Conservation (phyloP, 2,797 vertebrate genomes). For the Notoglanidium macrostoma region DNA sequence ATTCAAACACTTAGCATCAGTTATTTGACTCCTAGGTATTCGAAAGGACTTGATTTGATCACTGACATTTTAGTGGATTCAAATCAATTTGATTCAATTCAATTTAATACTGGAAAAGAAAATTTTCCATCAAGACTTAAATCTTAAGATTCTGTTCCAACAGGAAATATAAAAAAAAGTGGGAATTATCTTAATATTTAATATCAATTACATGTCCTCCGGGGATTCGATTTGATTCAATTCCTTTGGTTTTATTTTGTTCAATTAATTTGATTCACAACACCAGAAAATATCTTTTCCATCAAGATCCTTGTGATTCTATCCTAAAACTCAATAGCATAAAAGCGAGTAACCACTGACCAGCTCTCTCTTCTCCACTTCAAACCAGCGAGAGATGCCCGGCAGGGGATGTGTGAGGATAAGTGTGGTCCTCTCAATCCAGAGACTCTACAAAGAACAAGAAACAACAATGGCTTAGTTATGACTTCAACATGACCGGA, state of each 20-base stretch:
- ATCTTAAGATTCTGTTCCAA: background rate
- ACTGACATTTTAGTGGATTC: background rate
- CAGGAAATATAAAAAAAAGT: background rate
- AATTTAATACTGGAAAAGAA: background rate
- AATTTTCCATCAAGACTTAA: background rate
- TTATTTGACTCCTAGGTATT: background rate
- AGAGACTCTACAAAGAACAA: constrained; percentile 80
- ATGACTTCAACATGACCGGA: background rate
- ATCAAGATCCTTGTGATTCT: background rate
- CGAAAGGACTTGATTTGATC: background rate
- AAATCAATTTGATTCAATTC: background rate
- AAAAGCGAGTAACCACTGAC: constrained; percentile 70
- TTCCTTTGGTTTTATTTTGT: background rate
- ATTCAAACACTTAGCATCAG: background rate
- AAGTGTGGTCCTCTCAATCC: constrained; percentile 97
- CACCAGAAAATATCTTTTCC: background rate
- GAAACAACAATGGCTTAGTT: constrained; percentile 16
- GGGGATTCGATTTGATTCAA: background rate
- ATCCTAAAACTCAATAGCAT: background rate
- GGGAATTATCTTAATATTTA: background rate
- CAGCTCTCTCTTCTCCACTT: constrained; percentile 97
- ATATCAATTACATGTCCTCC: background rate
- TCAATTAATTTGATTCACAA: background rate
- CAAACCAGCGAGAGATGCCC: constrained; percentile 97
- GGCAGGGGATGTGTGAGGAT: constrained; percentile 93